Evolutionary conservation across 2,113 vertebrate genomes (phyloP).

Genomic region (Cyprinus carpio): DNA sequence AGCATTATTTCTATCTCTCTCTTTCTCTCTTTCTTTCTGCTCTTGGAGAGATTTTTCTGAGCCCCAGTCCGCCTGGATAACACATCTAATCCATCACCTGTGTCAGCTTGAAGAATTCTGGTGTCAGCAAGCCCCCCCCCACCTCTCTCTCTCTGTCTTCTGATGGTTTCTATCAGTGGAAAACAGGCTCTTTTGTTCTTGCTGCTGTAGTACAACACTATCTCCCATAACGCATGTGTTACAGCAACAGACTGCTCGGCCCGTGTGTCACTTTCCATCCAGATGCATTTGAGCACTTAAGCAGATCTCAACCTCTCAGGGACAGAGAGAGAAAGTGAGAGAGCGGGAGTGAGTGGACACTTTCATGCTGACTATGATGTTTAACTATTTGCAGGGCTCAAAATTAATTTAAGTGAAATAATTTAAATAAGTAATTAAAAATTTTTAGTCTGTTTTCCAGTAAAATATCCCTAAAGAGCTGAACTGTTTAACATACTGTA

Average conservation of each 20-base stretch:
- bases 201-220: conserved; percentile 65
- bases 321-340: neutral
- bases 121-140: neutral
- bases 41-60: no score
- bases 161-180: conserved; percentile 56
- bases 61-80: no score
- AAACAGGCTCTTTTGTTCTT: conserved; percentile 63
- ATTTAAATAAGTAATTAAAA: no score
- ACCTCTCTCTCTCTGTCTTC: conserved; percentile 16
- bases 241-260: conserved; percentile 50
- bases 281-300: neutral
- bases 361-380: no score
- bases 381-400: neutral
- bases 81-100: no score
- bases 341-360: no score
- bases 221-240: conserved; percentile 64
- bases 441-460: no score
- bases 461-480: no score
- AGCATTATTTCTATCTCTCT: conserved; percentile 19
- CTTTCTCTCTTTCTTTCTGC: neutral
- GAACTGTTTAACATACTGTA: neutral
- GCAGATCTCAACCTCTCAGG: neutral
- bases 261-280: conserved; percentile 40
- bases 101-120: no score
- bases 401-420: neutral